Conservation (phyloP, 2,113 vertebrate genomes). For the Pao palembangensis region DNA sequence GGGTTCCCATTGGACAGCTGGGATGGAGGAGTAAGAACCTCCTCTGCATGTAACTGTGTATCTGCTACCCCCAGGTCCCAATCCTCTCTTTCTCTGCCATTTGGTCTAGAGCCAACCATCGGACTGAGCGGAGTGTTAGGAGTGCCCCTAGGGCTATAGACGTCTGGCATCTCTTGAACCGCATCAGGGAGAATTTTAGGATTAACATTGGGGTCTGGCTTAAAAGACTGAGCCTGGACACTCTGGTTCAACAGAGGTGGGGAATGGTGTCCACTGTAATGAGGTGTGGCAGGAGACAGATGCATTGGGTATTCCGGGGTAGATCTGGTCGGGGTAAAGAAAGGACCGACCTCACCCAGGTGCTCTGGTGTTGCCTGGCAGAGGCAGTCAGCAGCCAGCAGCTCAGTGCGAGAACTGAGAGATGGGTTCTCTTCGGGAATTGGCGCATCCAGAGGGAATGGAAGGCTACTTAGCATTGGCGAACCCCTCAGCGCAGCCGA, state of each 20-base stretch:
- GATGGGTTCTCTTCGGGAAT: conserved; percentile 98
- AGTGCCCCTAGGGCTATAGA: conserved; percentile 65
- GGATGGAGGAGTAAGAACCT: conserved; percentile 52
- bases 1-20: conserved; percentile 87
- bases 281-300: conserved; percentile 59
- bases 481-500: conserved; percentile 93
- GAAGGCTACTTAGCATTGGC: conserved; percentile 88
- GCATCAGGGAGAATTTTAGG: conserved; percentile 56
- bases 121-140: conserved; percentile 60
- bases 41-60: conserved; percentile 33
- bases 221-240: conserved; percentile 56
- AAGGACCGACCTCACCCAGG: conserved; percentile 72
- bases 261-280: conserved; percentile 68
- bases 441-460: conserved; percentile 89
- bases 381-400: conserved; percentile 88
- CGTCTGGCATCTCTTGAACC: conserved; percentile 54
- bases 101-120: conserved; percentile 38
- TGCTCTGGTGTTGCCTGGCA: conserved; percentile 81
- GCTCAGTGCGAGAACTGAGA: conserved; percentile 93
- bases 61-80: conserved; percentile 45
- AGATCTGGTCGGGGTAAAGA: conserved; percentile 67
- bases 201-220: conserved; percentile 37
- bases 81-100: conserved; percentile 33
- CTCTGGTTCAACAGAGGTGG: conserved; percentile 64
- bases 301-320: conserved; percentile 60